phyloP scores from a whole-genome alignment of 2,113 vertebrate genomes.

The Urocolius indicus region DNA sequence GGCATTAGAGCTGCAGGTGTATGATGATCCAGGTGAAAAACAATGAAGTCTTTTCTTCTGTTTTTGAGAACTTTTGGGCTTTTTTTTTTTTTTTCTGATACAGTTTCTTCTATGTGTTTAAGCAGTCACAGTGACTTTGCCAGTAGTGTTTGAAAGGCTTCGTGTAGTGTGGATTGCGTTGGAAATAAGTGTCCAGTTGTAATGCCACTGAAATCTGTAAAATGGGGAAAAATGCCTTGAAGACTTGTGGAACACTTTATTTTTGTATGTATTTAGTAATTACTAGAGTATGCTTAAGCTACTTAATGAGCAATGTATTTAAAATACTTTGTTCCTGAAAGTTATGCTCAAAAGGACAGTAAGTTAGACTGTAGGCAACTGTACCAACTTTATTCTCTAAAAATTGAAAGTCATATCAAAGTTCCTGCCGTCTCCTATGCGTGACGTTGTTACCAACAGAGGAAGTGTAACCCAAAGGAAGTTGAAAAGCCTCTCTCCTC shows the following conservation, averaged over 20 bases:
- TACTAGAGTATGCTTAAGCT: not conserved
- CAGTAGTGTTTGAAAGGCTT: not conserved
- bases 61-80: not conserved
- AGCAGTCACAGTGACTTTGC: not conserved
- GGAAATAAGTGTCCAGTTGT: not conserved
- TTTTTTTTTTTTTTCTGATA: not conserved
- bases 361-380: not conserved
- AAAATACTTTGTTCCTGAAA: not conserved
- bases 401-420: fast-evolving
- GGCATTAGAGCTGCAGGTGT: not conserved
- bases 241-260: not conserved
- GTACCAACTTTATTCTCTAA: not conserved
- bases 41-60: not conserved
- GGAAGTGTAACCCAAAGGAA: not conserved
- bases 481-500: not conserved
- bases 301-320: not conserved
- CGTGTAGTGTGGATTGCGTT: not conserved
- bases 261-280: not conserved
- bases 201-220: not conserved
- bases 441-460: not conserved
- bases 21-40: not conserved
- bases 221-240: not conserved
- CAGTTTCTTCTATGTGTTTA: not conserved
- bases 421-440: not conserved
- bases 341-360: not conserved